phyloP scores from a whole-genome alignment of 2,113 vertebrate genomes.

The Eidolon helvum region DNA sequence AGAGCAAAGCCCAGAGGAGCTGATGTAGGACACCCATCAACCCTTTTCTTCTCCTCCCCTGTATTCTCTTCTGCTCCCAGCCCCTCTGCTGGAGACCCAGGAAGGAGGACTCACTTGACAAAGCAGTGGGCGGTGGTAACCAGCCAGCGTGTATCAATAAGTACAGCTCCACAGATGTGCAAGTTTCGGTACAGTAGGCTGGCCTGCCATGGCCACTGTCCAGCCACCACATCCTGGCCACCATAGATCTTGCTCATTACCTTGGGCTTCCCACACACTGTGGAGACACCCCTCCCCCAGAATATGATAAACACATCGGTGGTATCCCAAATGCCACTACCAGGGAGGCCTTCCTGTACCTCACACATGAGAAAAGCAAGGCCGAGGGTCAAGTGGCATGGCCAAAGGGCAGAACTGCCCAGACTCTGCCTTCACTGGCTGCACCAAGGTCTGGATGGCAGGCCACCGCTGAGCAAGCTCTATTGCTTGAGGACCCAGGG shows the following conservation, averaged over 20 bases:
- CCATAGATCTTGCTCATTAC: conserved; percentile 41
- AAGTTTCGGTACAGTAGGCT: conserved; percentile 78
- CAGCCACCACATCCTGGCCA: conserved; percentile 33
- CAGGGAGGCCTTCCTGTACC: too few species aligned
- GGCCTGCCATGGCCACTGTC: conserved; percentile 85
- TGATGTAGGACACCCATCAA: neutral
- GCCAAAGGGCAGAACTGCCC: neutral
- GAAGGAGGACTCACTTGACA: conserved; percentile 50
- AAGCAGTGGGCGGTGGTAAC: conserved; percentile 69
- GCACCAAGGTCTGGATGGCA: neutral
- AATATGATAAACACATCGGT: neutral
- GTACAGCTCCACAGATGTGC: conserved; percentile 85
- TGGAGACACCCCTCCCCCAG: neutral
- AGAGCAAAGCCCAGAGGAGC: neutral
- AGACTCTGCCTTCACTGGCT: neutral
- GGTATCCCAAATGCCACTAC: neutral
- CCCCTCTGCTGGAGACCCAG: neutral
- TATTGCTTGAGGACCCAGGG: neutral
- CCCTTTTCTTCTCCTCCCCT: neutral
- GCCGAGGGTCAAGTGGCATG: neutral
- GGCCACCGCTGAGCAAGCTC: too few species aligned
- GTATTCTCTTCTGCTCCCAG: too few species aligned
- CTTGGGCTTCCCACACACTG: conserved; percentile 42
- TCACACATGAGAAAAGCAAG: neutral
- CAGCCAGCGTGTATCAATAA: conserved; percentile 80